A percentile compares a stretch with the other conserved stretches of the same genome.
Conservation (phyloP, 2,113 vertebrate species). For the Zosterops japonicus region DNA sequence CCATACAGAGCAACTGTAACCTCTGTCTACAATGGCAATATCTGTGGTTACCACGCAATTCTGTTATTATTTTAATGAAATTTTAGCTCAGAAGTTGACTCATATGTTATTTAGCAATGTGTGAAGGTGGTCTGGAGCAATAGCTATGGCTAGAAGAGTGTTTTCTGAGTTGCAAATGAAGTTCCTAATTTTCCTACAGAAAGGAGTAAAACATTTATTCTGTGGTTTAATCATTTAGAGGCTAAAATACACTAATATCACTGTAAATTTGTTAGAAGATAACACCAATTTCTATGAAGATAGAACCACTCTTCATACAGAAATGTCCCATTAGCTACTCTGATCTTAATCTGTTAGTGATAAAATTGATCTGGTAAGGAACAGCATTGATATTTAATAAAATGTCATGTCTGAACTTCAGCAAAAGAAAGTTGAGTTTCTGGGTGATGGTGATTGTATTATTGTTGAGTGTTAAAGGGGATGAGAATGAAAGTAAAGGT, state of each 20-base stretch:
- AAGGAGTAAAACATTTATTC: neutral
- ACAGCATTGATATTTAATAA: neutral
- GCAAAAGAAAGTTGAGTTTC: neutral
- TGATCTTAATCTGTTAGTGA: neutral
- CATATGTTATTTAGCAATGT: accelerated
- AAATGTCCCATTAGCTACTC: neutral
- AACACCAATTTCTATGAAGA: neutral
- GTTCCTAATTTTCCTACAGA: neutral
- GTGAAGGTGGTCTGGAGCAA: neutral
- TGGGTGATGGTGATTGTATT: accelerated
- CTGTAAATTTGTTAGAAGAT: neutral
- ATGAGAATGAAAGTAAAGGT: neutral
- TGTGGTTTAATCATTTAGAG: neutral
- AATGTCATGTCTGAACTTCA: neutral
- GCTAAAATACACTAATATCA: neutral
- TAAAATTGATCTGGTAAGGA: neutral
- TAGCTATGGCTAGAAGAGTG: neutral
- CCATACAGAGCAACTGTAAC: neutral
- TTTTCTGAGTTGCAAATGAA: neutral
- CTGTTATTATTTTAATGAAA: neutral
- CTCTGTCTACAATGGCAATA: neutral
- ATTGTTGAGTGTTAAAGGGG: neutral
- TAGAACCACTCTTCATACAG: neutral
- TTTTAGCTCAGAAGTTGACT: neutral
- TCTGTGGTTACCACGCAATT: neutral